Percentiles rank a stretch among this genome's conserved stretches.
Conservation (phyloP, 2,797 vertebrate genomes). For the Pangasius macronema region DNA sequence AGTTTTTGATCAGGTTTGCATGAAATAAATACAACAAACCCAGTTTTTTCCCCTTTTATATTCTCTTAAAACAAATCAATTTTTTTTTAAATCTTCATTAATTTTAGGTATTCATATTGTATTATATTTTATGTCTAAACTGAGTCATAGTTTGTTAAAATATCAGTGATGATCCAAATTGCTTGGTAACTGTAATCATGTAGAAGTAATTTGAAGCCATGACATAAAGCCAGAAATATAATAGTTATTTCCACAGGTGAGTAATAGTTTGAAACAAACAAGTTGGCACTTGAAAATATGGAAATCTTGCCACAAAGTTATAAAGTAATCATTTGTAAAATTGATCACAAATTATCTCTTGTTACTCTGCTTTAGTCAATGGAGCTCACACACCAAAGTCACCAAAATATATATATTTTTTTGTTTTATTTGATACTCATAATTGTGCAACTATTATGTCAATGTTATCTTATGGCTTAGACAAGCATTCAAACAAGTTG, state of each 20-base stretch:
- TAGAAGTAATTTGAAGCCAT: not conserved
- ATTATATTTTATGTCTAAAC: not conserved
- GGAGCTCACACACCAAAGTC: no score
- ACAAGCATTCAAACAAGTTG: not conserved
- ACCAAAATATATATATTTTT: not conserved
- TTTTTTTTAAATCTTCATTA: not conserved
- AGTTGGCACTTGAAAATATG: not conserved
- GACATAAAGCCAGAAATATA: not conserved
- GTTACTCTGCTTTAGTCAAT: not conserved
- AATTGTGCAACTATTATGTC: not conserved
- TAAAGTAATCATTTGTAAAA: not conserved
- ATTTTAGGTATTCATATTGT: not conserved
- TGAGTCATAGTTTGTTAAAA: not conserved
- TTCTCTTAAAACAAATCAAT: not conserved
- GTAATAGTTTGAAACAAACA: not conserved
- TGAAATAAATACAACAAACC: slow-evolving; percentile 1
- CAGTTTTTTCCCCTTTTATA: not conserved
- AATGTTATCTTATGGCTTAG: not conserved
- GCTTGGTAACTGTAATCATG: not conserved
- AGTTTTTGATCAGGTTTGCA: not conserved
- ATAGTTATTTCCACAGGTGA: not conserved
- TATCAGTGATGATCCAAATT: not conserved
- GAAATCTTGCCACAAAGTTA: not conserved
- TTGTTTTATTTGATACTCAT: not conserved
- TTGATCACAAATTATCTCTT: not conserved